Base-by-base conservation (phyloP, 2,113 vertebrate species). In the Gasterosteus aculeatus region DNA sequence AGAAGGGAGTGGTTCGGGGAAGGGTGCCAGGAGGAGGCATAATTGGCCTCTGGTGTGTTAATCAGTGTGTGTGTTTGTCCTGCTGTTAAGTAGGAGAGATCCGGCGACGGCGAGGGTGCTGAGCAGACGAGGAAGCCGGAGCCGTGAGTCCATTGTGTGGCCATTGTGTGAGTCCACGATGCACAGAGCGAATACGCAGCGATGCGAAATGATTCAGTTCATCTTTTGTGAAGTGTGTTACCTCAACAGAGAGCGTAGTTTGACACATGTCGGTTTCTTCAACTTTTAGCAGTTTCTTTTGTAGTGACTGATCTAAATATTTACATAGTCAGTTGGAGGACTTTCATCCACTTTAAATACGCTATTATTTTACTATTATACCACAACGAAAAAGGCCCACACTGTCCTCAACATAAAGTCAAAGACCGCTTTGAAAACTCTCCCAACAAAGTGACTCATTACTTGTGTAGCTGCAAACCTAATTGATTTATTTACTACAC, bases 231-330 rank as follows among this genome's bases (percentile, higher is more conserved):
- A 86, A 89, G 87, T 88, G 85, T 89, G 87, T 84, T 85, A 87
- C 88, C 81, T 87, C 84, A 89, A 72, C 58, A 73, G 85, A 69
- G 90, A 92, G 88, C 89, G 91, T 90, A 89, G 89, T 91, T 90
- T 88, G 78, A 82, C 73, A 3, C 89, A 87, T 49, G 72, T 83
- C 71, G 88, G 89, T 91, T 93, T 93, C 80, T 77, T n/a, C 19
- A 72, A 86, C 88, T 89, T 88, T 91, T 87, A 79, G 78, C 90
- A 89, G 88, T 85, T 89, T 88, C 79, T 89, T 87, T 89, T 91
- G 88, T 89, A 90, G 91, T 85, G 69, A 71, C 67, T 71, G 69
- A 84, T 86, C 69, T 18, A 82, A 85, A 78, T 82, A 16, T 39
- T 46, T 63, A 64, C 42, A 63, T 72, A 63, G 42, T 70, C 39